A percentile compares a stretch with the other conserved stretches of the same genome.
Evolutionary conservation across 2,113 vertebrate genomes (phyloP).

Genomic region (Gadus macrocephalus): DNA sequence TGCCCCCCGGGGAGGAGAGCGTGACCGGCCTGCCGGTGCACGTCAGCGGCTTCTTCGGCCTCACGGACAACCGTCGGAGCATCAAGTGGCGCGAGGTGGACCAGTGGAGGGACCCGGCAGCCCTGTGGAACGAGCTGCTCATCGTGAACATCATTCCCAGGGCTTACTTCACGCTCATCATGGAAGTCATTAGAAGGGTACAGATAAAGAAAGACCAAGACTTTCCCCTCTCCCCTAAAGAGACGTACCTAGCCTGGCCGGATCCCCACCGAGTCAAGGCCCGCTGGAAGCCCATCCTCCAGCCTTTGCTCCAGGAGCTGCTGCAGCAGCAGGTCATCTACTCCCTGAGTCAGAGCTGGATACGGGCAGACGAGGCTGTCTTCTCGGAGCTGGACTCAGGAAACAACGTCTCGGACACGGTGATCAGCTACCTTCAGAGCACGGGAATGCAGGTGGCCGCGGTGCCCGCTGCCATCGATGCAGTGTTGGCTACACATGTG

Average conservation of each 20-base stretch:
- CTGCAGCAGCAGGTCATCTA: constrained; percentile 83
- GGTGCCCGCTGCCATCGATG: constrained; percentile 79
- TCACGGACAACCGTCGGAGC: constrained; percentile 96
- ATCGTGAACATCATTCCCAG: constrained; percentile 84
- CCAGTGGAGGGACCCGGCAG: constrained; percentile 95
- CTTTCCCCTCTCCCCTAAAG: constrained; percentile 76
- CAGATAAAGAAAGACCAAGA: constrained; percentile 80
- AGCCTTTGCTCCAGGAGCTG: constrained; percentile 84
- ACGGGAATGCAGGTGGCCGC: constrained; percentile 87
- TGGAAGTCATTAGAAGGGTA: constrained; percentile 82
- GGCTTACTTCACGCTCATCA: constrained; percentile 86
- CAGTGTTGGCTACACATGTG: constrained; percentile 69
- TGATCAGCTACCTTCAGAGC: constrained; percentile 91
- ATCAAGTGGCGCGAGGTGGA: constrained; percentile 97
- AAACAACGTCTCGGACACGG: constrained; percentile 73
- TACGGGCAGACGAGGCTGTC: constrained; percentile 79
- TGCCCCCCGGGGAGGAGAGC: constrained; percentile 93
- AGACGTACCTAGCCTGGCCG: constrained; percentile 88
- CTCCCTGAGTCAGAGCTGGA: constrained; percentile 81
- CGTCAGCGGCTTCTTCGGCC: constrained; percentile 96
- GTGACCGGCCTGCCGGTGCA: constrained; percentile 94
- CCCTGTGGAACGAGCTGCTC: constrained; percentile 94
- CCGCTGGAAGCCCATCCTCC: constrained; percentile 86
- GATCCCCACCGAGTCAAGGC: constrained; percentile 75
- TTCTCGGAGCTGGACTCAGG: constrained; percentile 86